These are phyloP conservation scores for Germaria angustata DNA, from an alignment of 2,888 invertebrate species.

Conservation along the genomic window DNA sequence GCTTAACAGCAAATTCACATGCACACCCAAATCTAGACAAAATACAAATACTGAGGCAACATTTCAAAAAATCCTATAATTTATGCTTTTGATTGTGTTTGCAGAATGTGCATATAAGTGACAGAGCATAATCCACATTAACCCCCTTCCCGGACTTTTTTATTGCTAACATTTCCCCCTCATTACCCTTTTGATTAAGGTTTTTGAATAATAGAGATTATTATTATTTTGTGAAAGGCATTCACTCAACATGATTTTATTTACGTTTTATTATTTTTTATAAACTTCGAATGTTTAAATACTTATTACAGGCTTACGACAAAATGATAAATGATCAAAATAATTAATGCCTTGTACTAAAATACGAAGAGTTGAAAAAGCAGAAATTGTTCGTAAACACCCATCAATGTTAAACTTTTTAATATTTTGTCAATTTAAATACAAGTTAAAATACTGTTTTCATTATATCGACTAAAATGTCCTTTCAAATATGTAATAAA, in stretches of 20 bases:
- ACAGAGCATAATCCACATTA: slow-evolving; percentile 32
- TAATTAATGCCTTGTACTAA: not conserved
- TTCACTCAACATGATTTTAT: not conserved
- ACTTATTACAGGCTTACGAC: slow-evolving; percentile 46
- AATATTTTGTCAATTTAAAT: too few species aligned
- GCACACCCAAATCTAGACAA: slow-evolving; percentile 28
- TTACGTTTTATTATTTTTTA: slow-evolving; percentile 13
- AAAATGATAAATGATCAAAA: slow-evolving; percentile 17
- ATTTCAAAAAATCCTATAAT: slow-evolving; percentile 29
- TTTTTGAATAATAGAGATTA: slow-evolving; percentile 21
- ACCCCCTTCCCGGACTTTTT: slow-evolving; percentile 19
- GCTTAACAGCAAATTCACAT: slow-evolving; percentile 15
- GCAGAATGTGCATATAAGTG: slow-evolving; percentile 27
- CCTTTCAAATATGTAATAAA: too few species aligned
- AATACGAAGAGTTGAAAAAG: slow-evolving; percentile 2
- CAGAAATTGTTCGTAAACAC: not conserved
- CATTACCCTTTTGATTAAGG: slow-evolving; percentile 10
- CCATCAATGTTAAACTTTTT: too few species aligned
- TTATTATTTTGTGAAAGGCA: slow-evolving; percentile 35
- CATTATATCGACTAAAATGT: too few species aligned
- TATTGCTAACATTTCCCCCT: not conserved
- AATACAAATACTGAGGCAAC: not conserved
- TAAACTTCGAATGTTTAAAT: slow-evolving; percentile 48
- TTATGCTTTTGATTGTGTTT: slow-evolving; percentile 23
- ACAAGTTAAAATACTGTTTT: too few species aligned